Evolutionary conservation across 2,797 vertebrate genomes (phyloP).

Genomic region (Pipistrellus pygmaeus): DNA sequence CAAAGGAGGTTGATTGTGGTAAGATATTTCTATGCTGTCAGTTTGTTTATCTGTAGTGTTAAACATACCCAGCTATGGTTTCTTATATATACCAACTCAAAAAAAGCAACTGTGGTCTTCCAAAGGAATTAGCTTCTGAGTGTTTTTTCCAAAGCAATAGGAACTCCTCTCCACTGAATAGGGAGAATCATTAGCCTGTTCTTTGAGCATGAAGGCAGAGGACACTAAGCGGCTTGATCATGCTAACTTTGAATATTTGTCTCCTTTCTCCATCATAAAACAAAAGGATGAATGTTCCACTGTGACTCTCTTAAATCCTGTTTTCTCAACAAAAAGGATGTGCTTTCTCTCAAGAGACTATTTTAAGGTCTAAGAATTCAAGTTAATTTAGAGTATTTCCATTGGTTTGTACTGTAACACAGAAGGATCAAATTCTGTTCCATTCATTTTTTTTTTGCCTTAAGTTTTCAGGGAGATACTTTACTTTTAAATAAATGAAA

Average conservation of each 20-base stretch:
- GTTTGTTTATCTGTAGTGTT: slow-evolving; percentile 22
- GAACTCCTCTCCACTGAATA: not conserved
- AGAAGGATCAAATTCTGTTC: not conserved
- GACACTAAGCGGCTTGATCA: not conserved
- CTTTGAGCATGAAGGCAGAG: slow-evolving; percentile 1
- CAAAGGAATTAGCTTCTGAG: not conserved
- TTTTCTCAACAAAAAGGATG: slow-evolving; percentile 39
- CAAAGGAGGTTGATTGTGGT: slow-evolving; percentile 8
- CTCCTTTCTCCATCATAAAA: slow-evolving; percentile 16
- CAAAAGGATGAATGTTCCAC: not conserved
- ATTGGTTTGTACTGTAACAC: not conserved
- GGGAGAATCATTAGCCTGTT: not conserved
- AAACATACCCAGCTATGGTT: not conserved
- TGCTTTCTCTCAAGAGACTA: not conserved
- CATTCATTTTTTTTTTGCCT: slow-evolving; percentile 43
- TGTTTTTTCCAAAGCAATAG: not conserved
- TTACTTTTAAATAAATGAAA: slow-evolving; percentile 38
- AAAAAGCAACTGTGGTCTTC: slow-evolving; percentile 20
- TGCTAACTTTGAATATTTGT: slow-evolving; percentile 24
- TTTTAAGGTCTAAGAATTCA: slow-evolving; percentile 41
- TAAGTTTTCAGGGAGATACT: slow-evolving; percentile 23
- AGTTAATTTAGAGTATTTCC: slow-evolving; percentile 41
- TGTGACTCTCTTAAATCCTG: not conserved
- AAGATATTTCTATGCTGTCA: slow-evolving; percentile 37
- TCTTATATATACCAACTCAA: slow-evolving; percentile 20